Evolutionary conservation across 2,797 vertebrate genomes (phyloP), one percentile per base, ranked within the genome.

Genomic region (Hirundo rustica): DNA sequence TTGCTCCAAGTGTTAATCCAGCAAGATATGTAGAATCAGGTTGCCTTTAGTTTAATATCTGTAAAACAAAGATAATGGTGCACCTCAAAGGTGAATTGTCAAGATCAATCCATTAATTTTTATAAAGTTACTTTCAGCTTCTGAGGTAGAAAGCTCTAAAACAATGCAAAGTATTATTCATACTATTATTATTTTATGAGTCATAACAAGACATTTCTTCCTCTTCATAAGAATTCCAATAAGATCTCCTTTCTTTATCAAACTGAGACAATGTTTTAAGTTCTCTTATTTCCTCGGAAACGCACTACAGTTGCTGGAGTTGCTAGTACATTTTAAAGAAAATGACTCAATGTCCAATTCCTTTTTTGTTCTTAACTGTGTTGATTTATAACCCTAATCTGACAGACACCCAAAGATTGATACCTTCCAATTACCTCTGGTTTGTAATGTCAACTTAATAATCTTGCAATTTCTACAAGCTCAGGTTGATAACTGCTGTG

Each of bases 171-270:
- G 65, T 87, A 95, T 91, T 95, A 95, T 95, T 96, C 96, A 88
- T 87, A 76, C 67, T 76, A 66, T 82, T 93, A 91, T 85, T 90
- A 88, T 96, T 96, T 95, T 93, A 95, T 96, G 92, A 96, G 80
- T 96, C 93, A 93, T 85, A 54, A 74, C 22, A 76, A 94, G 90
- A 77, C 4, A 2, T 91, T 95, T 90, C 81, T 92, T 92, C 38
- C 16, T 89, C 60, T 95, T 93, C 50, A 34, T 82, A 67, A 93
- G 67, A 94, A 91, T 94, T 95, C 84, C 92, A 91, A 67, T 89
- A 91, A 85, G 88, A 83, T 91, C 81, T 71, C 34, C 10, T 94
- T 89, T 89, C 71, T 80, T 71, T 82, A 57, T 74, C 25, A 3
- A 79, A 81, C 51, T 54, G 71, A 87, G 47, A 50, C 1, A 2